Conservation (phyloP, 2,797 vertebrate genomes). For the Mycteria americana region DNA sequence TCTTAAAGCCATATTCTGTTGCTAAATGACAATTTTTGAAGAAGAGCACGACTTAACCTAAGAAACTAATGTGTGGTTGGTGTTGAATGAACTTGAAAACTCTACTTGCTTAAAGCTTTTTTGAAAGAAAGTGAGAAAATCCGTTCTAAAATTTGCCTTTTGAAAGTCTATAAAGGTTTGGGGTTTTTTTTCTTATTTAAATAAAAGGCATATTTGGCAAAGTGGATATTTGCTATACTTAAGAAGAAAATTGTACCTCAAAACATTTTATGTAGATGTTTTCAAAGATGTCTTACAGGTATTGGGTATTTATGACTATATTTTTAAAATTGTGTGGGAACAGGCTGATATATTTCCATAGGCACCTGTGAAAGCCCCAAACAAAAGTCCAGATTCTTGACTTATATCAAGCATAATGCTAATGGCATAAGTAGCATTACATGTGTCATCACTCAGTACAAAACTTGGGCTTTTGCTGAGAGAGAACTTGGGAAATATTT, state of each 20-base stretch:
- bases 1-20: not conserved
- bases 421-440: not conserved
- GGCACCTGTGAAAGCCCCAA: not conserved
- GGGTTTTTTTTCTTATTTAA: not conserved
- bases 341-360: not conserved
- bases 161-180: not conserved
- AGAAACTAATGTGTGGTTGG: not conserved
- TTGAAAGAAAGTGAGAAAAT: not conserved
- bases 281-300: not conserved
- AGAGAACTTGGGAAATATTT: not conserved
- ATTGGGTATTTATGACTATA: not conserved
- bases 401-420: not conserved
- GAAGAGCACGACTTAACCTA: not conserved
- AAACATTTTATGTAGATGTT: not conserved
- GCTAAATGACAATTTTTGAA: not conserved
- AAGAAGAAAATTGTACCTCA: not conserved
- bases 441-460: not conserved
- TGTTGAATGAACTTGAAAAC: not conserved
- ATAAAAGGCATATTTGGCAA: not conserved
- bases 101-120: not conserved
- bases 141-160: not conserved
- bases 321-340: not conserved
- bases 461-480: not conserved
- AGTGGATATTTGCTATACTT: not conserved
- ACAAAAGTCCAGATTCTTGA: not conserved